Evolutionary conservation across 1,140 invertebrate species (phyloP).

Genomic region (Drosophila nasuta): DNA sequence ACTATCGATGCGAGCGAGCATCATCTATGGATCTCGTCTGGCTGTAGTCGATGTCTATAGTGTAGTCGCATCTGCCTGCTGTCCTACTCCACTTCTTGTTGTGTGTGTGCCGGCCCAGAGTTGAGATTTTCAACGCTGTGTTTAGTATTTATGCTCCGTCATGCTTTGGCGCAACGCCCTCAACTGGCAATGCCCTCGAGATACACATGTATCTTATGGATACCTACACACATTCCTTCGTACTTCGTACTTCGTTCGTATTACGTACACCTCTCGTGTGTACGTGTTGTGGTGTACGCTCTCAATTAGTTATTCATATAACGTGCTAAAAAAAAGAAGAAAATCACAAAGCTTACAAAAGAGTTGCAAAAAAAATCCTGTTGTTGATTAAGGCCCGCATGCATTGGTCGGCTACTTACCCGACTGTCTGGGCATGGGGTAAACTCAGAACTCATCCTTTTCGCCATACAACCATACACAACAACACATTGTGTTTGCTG

Average conservation of each 20-base stretch:
- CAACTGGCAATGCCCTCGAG: slow-evolving; percentile 66
- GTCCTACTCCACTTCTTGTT: slow-evolving; percentile 52
- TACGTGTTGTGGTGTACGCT: slow-evolving; percentile 61
- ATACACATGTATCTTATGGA: slow-evolving; percentile 65
- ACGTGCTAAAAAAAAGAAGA: slow-evolving; percentile 66
- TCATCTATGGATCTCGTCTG: slow-evolving; percentile 39
- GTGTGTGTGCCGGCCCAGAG: slow-evolving; percentile 34
- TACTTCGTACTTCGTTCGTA: slow-evolving; percentile 8
- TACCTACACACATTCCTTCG: slow-evolving; percentile 47
- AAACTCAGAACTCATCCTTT: slow-evolving; percentile 36
- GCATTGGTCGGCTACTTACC: slow-evolving; percentile 65
- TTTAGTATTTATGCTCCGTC: slow-evolving; percentile 67
- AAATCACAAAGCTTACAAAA: slow-evolving; percentile 1
- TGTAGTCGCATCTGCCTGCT: slow-evolving; percentile 41
- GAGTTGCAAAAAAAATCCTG: slow-evolving; percentile 23
- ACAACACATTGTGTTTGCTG: slow-evolving; percentile 64
- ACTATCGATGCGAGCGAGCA: not conserved
- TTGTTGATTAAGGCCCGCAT: slow-evolving; percentile 72
- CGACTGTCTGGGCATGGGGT: slow-evolving; percentile 11
- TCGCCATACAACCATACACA: slow-evolving; percentile 15
- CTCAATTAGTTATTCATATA: slow-evolving; percentile 80
- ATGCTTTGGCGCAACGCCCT: slow-evolving; percentile 67
- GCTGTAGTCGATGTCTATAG: not conserved
- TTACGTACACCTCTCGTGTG: not conserved
- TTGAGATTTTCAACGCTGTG: slow-evolving; percentile 46